These are phyloP conservation scores for Monopterus albus DNA, from an alignment of 2,113 vertebrate genomes.

Conservation along the genomic window DNA sequence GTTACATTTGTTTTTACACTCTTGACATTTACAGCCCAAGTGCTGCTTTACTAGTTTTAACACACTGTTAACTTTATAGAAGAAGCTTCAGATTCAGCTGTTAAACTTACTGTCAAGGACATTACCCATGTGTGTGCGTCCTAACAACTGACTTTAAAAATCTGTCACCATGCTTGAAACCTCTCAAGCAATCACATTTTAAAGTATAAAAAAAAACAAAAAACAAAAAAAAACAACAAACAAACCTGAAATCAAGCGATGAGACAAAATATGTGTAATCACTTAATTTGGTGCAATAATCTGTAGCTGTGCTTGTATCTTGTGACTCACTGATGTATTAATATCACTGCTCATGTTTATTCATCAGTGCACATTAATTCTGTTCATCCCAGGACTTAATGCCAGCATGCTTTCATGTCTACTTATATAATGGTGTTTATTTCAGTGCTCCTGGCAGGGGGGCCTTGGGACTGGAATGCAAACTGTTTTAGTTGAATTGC, in stretches of 20 bases:
- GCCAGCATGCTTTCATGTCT: constrained; percentile 44
- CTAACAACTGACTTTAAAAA: constrained; percentile 8
- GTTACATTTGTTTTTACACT: constrained; percentile 4
- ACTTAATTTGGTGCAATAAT: constrained; percentile 35
- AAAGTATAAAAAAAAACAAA: no score
- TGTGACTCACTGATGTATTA: constrained; percentile 44
- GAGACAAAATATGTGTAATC: neutral
- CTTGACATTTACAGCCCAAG: constrained; percentile 13
- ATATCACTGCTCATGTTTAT: constrained; percentile 57
- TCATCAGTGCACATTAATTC: constrained; percentile 57
- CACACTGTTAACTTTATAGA: constrained; percentile 24
- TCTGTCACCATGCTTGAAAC: neutral
- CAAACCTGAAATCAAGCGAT: constrained; percentile 17
- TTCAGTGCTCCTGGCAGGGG: constrained; percentile 37
- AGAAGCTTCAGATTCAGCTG: constrained; percentile 9
- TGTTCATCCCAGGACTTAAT: constrained; percentile 33
- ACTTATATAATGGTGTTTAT: constrained; percentile 45
- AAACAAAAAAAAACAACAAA: no score
- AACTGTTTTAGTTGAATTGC: constrained; percentile 31
- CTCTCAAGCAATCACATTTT: neutral
- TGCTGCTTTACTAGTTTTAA: constrained; percentile 24
- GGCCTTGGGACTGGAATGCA: constrained; percentile 22
- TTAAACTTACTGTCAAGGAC: constrained; percentile 7
- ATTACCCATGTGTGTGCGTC: neutral
- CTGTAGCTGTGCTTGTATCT: constrained; percentile 9